Base-by-base conservation (phyloP, 2,797 vertebrate species). In the Bradypodion pumilum region DNA sequence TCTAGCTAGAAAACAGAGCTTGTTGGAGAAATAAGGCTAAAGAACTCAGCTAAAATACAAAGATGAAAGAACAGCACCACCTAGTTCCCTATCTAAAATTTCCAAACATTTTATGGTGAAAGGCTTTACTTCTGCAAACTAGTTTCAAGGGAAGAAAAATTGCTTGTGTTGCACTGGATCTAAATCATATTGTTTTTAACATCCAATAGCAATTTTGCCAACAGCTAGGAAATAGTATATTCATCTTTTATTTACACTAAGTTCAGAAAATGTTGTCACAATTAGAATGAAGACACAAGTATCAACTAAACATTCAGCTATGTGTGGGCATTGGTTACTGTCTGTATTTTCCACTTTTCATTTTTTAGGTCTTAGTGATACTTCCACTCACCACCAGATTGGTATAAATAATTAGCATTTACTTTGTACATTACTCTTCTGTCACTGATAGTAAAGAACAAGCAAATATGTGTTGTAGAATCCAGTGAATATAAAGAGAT, bases 31-130 rank as follows among this genome's bases (percentile, higher is more conserved):
- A 72, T 75, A 87, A 80, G 59, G 87, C 85, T 89, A 90, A 91
- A 90, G 86, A 91, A 94, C 83, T 82, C 84, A 90, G 91, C 85
- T 81, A 68, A 91, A 82, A 89, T 83, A 91, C 90, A 95, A 95
- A 95, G 93, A 94, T 95, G 94, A 95, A 95, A 94, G 91, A 96
- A 95, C 91, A 96, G 95, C 95, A 95, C 96, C 95, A 96, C 94
- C 95, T 96, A 95, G 94, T 95, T 91, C 95, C 90, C 90, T 92
- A 56, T 92, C 87, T 87, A 91, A 91, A 94, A 91, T 91, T 92
- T 93, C 90, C 88, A 92, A 88, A 91, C 73, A 89, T 37, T 60
- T 91, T 90, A 89, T 63, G 85, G 66, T 70, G 62, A 90, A 68
- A 91, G 89, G 81, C 91, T 83, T 83, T 88, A 85, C 81, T 91